Evolutionary conservation across 2,797 vertebrate genomes (phyloP), one percentile per base, ranked within the genome.

Genomic region (Helarctos malayanus): DNA sequence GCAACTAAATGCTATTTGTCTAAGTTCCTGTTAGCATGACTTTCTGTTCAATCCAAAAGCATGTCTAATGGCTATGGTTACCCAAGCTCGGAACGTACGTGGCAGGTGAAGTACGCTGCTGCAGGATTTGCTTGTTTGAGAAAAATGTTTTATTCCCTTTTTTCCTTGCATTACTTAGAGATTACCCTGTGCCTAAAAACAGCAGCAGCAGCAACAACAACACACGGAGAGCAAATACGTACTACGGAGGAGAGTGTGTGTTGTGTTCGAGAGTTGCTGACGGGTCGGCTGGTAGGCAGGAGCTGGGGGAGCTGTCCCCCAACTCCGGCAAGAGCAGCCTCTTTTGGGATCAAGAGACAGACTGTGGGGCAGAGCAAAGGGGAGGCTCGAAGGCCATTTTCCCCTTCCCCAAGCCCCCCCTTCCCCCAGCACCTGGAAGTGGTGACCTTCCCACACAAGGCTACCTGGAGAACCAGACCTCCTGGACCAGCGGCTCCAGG

Each of bases 401-500:
- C 18, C 18, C 14, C 35, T 32, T 32, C 15, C 7, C 73, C 23
- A 7, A 1, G 7, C 14, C 41, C 75, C 47, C n/a, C 73, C 63
- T 21, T 32, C 6, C 23, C 9, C n/a, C 21, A 57, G 45, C 3
- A 7, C 7, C 63, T n/a, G 27, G 47, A 7, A 71, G n/a, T 2
- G n/a, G 57, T 1, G 21, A 41, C 32, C 45, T 54, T 59, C 35
- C 75, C 29, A 16, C 0, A 2, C 11, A 75, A 7, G 0, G 15
- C 25, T n/a, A n/a, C 47, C 19, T 2, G 25, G 19, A 49, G 3
- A 52, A 18, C 38, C 90, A 35, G 15, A 27, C 2, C 8, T 54
- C 1, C 0, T 13, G 56, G 56, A 45, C 13, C 1, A 68, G 41
- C 0, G 1, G 1, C 35, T 56, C 29, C 54, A 54, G 10, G 9